Conservation (phyloP, 1,140 invertebrate genomes). For the Drosophila virilis region DNA sequence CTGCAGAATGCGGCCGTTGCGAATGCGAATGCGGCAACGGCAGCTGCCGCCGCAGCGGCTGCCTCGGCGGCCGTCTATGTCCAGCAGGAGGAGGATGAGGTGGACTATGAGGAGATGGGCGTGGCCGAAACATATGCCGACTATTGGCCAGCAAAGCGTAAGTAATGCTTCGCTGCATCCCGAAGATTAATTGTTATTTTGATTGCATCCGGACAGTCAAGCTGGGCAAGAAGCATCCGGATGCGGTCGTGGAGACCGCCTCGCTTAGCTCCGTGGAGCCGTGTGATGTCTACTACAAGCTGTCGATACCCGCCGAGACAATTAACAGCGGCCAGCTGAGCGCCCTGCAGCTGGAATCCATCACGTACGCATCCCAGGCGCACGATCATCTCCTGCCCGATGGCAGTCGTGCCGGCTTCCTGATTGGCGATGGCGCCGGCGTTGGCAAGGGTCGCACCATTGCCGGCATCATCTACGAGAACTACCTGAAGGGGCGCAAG, state of each 20-base stretch:
- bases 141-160: constrained; percentile 98
- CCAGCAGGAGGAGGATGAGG: constrained; percentile 91
- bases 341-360: constrained; percentile 98
- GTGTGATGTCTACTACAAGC: constrained; percentile 95
- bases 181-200: neutral
- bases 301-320: constrained; percentile 93
- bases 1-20: neutral
- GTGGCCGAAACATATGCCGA: constrained; percentile 99
- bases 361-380: constrained; percentile 98
- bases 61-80: constrained; percentile 44
- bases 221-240: constrained; percentile 97
- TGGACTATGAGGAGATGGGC: constrained; percentile 98
- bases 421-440: constrained; percentile 99
- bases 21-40: constrained; percentile 29
- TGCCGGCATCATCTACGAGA: constrained; percentile 99
- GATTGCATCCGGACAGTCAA: constrained; percentile 88
- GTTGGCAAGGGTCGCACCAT: constrained; percentile 99
- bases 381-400: constrained; percentile 96
- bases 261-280: constrained; percentile 98
- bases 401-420: constrained; percentile 96
- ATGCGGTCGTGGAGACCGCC: constrained; percentile 99
- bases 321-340: constrained; percentile 95
- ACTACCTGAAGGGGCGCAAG: constrained; percentile 96
- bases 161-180: constrained; percentile 35
- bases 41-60: constrained; percentile 22